Evolutionary conservation across 2,797 vertebrate genomes (phyloP).

Genomic region (Rhinogobio ventralis): DNA sequence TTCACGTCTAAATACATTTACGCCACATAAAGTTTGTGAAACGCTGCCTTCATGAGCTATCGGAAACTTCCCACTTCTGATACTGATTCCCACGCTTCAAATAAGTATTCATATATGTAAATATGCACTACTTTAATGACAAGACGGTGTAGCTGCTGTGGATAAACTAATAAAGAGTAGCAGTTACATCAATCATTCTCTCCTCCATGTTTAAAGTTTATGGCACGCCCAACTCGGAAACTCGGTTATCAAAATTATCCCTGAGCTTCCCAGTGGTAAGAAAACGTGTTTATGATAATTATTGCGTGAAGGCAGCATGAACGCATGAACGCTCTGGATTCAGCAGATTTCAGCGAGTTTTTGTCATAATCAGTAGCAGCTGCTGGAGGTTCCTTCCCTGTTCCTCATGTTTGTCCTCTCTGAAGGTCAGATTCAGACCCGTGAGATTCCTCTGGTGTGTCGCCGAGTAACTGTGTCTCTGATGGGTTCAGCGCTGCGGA

Average conservation of each 20-base stretch:
- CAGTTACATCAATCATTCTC: not conserved
- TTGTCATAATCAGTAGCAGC: not conserved
- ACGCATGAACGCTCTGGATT: no score
- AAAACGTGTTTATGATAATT: not conserved
- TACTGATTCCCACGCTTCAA: no score
- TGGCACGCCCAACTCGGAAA: not conserved
- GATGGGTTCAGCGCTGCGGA: slow-evolving; percentile 39
- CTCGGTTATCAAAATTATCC: not conserved
- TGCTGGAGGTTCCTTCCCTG: not conserved
- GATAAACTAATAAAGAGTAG: no score
- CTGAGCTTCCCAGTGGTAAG: not conserved
- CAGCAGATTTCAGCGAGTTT: not conserved
- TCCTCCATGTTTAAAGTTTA: not conserved
- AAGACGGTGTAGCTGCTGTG: no score
- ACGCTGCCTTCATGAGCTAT: no score
- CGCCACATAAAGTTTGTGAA: no score
- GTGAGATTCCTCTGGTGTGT: slow-evolving; percentile 38
- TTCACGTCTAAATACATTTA: not conserved
- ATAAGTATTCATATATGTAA: no score
- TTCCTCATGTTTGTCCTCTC: slow-evolving; percentile 30
- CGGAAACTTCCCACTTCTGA: no score
- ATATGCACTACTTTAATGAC: rapidly evolving
- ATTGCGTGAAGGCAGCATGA: no score
- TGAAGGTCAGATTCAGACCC: slow-evolving; percentile 50
- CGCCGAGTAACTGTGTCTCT: slow-evolving; percentile 46